Evolutionary conservation across 2,888 invertebrate genomes (phyloP), one percentile per base, ranked within the genome.

Genomic region (Phaedon cochleariae): DNA sequence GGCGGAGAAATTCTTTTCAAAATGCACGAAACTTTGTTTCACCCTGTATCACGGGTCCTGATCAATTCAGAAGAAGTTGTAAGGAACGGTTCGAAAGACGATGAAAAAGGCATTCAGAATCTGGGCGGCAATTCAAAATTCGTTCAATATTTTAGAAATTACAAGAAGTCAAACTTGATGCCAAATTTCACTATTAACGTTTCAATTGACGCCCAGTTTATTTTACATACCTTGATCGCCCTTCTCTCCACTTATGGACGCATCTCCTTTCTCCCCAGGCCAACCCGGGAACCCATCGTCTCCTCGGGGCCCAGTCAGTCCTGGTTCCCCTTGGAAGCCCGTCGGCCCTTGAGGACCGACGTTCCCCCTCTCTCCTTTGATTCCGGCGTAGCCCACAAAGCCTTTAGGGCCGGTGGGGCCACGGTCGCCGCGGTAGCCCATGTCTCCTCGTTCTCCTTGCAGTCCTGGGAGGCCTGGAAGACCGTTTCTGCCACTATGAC

Each of bases 221-320:
- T 7, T 20, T 10, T 15, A 21, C 21, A 15, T 90, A 34, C 41
- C 90, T 2, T 49, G 34, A 18, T 90, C 89, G 37, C 92, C 92
- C 79, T 88, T 87, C 64, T 85, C 84, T 1, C 91, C 91, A 69
- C 86, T 88, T 57, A 86, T 84, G 0, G 90, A 85, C 53, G 86
- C 83, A n/a, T 89, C 88, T 66, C 93, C 92, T 72, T 76, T 80
- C 31, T 76, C 72, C 53, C 84, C 85, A 55, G 76, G 76, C 37
- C 73, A 69, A 9, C 84, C 85, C 10, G 78, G 71, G 21, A 74
- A 73, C n/a, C 87, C 87, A 0, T 73, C 65, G 2, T 81, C 81
- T 10, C 87, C 87, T 49, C 76, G 74, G 26, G 70, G 74, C 9
- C 86, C 86, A 2, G 78, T 73, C 59, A 74, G 73, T 26, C 78